phyloP scores from a whole-genome alignment of 2,888 invertebrate species.

The Oegoconia quadripuncta region DNA sequence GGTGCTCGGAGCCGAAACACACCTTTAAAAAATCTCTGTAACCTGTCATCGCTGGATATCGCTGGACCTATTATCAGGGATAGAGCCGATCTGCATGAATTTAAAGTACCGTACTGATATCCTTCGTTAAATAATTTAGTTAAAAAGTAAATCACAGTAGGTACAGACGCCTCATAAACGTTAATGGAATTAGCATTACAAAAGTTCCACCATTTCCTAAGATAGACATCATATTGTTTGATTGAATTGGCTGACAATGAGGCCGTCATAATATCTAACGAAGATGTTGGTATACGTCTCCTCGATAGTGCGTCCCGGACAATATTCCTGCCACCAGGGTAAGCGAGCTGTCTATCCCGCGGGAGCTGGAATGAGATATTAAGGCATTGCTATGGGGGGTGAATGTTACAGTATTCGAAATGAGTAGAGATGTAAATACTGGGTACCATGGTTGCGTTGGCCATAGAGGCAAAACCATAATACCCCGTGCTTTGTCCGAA shows the following conservation, averaged over 20 bases:
- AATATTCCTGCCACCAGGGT: conserved; percentile 19
- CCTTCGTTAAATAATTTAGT: neutral
- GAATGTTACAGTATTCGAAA: conserved; percentile 6
- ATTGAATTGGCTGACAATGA: conserved; percentile 11
- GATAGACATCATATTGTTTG: conserved; percentile 10
- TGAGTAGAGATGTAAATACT: neutral
- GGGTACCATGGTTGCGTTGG: no score
- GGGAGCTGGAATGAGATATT: conserved; percentile 5
- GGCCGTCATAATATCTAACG: conserved; percentile 12
- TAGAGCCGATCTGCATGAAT: neutral
- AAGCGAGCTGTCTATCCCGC: conserved; percentile 7
- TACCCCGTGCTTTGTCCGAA: conserved; percentile 10
- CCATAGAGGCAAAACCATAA: conserved; percentile 12
- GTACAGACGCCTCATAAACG: neutral
- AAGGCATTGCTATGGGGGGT: neutral
- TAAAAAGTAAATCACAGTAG: neutral
- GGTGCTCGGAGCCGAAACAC: neutral
- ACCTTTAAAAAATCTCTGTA: neutral
- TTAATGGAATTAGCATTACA: neutral
- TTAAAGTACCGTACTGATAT: neutral
- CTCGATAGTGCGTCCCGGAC: conserved; percentile 12
- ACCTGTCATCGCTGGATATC: conserved; percentile 9
- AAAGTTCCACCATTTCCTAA: conserved; percentile 7
- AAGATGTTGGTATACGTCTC: conserved; percentile 1
- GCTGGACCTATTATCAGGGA: neutral